Percentiles rank a stretch among this genome's conserved stretches.
These are phyloP conservation scores for Brachionus plicatilis DNA, from an alignment of 1,140 invertebrate species.

Conservation along the genomic window DNA sequence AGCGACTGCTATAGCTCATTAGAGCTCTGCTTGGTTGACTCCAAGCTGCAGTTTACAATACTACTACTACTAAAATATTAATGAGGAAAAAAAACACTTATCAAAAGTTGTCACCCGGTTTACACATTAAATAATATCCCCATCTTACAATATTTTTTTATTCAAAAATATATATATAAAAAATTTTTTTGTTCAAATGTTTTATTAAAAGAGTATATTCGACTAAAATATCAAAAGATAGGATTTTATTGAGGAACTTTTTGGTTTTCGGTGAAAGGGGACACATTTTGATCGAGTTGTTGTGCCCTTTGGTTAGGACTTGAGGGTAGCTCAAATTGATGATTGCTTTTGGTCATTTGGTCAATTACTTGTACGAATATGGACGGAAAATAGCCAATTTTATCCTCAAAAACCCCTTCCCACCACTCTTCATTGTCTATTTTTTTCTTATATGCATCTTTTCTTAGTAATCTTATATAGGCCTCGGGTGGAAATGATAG, in stretches of 20 bases:
- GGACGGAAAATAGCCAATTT: conserved; percentile 32
- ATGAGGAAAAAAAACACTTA: too few species aligned
- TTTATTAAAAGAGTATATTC: neutral
- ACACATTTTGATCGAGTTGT: neutral
- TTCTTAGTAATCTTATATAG: neutral
- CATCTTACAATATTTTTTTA: too few species aligned
- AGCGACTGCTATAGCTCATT: too few species aligned
- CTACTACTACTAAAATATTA: too few species aligned
- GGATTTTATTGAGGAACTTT: conserved; percentile 2
- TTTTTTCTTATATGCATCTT: neutral
- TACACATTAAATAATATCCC: too few species aligned
- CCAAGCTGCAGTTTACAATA: too few species aligned
- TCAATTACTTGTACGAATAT: conserved; percentile 9
- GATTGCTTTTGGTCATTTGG: neutral
- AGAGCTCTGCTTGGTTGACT: too few species aligned
- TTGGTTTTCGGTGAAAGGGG: conserved; percentile 16
- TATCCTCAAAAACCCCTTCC: conserved; percentile 36
- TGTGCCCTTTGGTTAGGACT: neutral
- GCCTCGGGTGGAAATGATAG: conserved; percentile 22
- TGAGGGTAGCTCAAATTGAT: neutral
- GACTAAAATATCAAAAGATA: too few species aligned
- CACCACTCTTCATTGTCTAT: conserved; percentile 35
- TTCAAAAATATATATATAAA: too few species aligned
- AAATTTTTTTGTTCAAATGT: neutral
- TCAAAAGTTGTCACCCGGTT: too few species aligned